Conservation (phyloP, 2,797 vertebrate species). For the Phrynocephalus forsythii region DNA sequence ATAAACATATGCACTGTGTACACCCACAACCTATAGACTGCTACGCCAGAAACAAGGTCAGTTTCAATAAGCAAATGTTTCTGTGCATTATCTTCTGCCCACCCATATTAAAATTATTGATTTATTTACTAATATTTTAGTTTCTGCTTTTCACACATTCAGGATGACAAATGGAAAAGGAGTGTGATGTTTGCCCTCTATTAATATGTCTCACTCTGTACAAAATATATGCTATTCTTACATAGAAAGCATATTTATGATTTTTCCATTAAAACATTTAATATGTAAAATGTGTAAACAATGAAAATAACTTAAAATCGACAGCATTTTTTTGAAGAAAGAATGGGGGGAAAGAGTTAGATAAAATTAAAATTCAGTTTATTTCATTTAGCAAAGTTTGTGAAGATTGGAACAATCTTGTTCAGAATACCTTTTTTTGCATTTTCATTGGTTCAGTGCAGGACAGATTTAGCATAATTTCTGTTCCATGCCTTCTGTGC, state of each 20-base stretch:
- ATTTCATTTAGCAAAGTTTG: not conserved
- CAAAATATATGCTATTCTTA: not conserved
- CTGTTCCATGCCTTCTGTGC: not conserved
- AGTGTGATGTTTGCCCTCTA: not conserved
- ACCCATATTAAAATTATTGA: not conserved
- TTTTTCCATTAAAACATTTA: not conserved
- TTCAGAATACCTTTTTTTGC: not conserved
- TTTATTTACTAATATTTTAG: not conserved
- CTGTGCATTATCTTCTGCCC: not conserved
- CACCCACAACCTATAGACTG: no score
- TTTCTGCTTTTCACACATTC: not conserved
- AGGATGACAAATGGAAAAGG: not conserved
- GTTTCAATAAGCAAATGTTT: no score
- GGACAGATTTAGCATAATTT: not conserved
- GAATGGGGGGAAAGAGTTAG: no score
- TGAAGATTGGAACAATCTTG: not conserved
- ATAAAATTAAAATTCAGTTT: not conserved
- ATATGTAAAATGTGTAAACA: not conserved
- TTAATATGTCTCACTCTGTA: not conserved
- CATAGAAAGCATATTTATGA: not conserved
- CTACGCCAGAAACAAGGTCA: no score
- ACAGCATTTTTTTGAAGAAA: no score
- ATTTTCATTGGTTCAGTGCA: not conserved
- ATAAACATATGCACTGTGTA: no score
- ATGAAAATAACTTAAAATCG: not conserved